Evolutionary conservation across 2,888 invertebrate genomes (phyloP).

Genomic region (Mythimna pallens): DNA sequence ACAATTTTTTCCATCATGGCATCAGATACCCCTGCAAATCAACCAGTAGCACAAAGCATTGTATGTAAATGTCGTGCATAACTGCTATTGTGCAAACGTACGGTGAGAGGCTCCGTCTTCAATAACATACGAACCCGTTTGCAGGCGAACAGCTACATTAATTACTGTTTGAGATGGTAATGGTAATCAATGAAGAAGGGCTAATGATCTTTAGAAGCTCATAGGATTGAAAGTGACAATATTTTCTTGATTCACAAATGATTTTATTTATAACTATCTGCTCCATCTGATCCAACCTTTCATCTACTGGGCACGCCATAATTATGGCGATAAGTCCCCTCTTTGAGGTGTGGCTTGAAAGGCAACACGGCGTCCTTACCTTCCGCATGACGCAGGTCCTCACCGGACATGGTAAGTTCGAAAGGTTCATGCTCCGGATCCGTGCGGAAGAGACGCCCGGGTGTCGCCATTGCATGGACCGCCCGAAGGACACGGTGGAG

Average conservation of each 20-base stretch:
- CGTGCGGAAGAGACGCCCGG: no score
- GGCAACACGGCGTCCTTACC: no score
- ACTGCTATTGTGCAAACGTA: conserved; percentile 32
- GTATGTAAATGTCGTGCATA: conserved; percentile 50
- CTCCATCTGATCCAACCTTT: no score
- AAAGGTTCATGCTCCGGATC: no score
- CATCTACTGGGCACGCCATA: no score
- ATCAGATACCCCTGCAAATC: conserved; percentile 28
- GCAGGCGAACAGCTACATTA: conserved; percentile 23
- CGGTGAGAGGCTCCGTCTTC: conserved; percentile 26
- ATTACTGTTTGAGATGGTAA: conserved; percentile 23
- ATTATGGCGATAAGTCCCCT: no score
- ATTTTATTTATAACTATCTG: background rate
- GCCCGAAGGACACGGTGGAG: no score
- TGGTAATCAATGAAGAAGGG: conserved; percentile 17
- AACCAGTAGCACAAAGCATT: conserved; percentile 33
- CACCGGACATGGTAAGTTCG: no score
- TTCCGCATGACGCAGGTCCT: no score
- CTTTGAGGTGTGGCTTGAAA: no score
- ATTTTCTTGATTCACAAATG: no score
- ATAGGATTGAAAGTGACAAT: background rate
- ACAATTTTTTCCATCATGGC: background rate
- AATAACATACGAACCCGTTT: conserved; percentile 34
- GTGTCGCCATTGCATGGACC: no score
- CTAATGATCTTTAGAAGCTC: background rate